Percentiles rank a stretch among this genome's conserved stretches.
phyloP scores from a whole-genome alignment of 2,113 vertebrate species.

The Lathamus discolor region DNA sequence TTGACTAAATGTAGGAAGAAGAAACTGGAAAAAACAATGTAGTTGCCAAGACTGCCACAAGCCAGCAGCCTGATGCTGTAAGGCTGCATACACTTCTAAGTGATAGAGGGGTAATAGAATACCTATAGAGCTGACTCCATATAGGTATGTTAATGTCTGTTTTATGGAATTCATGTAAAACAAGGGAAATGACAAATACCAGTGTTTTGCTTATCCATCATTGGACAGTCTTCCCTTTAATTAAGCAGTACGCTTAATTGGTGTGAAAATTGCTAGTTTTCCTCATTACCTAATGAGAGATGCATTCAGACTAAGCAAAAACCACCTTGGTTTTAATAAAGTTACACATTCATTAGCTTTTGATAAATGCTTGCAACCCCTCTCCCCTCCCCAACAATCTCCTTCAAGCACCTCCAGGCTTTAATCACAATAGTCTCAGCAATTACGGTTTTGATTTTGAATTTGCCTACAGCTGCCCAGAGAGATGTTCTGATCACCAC shows the following conservation, averaged over 20 bases:
- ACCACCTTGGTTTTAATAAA: background rate
- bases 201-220: background rate
- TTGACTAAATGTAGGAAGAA: background rate
- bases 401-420: background rate
- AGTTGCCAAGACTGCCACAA: background rate
- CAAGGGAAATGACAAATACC: background rate
- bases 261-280: background rate
- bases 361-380: background rate
- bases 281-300: background rate
- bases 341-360: background rate
- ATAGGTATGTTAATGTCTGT: fast-evolving
- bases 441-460: conserved; percentile 41
- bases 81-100: background rate
- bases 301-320: background rate
- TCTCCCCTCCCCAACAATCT: background rate
- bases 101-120: background rate
- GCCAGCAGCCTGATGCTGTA: background rate
- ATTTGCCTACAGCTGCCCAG: conserved; percentile 17
- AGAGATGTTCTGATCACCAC: conserved; percentile 18
- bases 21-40: background rate
- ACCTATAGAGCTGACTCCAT: background rate
- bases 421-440: conserved; percentile 6
- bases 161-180: background rate
- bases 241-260: background rate
- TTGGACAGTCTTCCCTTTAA: background rate